Conservation (phyloP, 2,888 invertebrate genomes). For the Creontiades dilutus region DNA sequence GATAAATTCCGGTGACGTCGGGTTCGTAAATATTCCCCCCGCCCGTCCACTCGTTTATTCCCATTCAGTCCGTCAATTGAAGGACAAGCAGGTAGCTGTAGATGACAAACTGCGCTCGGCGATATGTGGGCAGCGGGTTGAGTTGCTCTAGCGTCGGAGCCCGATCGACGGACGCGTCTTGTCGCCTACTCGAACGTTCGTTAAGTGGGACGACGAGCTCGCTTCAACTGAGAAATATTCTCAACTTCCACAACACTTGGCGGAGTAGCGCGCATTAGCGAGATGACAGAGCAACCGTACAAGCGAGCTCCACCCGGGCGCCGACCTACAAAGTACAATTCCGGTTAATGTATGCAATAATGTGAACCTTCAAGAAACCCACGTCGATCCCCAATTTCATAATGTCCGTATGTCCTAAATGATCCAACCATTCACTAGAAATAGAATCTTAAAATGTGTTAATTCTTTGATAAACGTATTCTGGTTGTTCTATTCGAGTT, state of each 20-base stretch:
- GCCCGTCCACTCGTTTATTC: neutral
- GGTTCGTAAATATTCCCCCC: neutral
- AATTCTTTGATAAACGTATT: too few species aligned
- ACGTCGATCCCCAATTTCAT: too few species aligned
- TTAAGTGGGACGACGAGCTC: conserved; percentile 1
- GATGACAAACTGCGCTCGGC: neutral
- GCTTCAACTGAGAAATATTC: conserved; percentile 11
- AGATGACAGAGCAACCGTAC: neutral
- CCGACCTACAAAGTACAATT: neutral
- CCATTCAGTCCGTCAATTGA: conserved; percentile 12
- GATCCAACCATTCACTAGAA: too few species aligned
- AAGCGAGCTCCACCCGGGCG: neutral
- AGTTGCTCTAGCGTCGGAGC: too few species aligned
- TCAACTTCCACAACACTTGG: neutral
- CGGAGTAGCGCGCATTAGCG: neutral
- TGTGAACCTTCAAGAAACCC: too few species aligned
- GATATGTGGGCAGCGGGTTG: neutral
- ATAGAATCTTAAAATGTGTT: too few species aligned
- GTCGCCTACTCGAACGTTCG: conserved; percentile 2
- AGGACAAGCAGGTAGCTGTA: neutral
- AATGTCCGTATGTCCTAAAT: too few species aligned
- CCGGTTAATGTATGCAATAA: neutral
- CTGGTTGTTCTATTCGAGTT: too few species aligned
- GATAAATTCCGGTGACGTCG: neutral
- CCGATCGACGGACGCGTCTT: neutral